Evolutionary conservation across 2,797 vertebrate genomes (phyloP).

Genomic region (Platyrinchus mystaceus): DNA sequence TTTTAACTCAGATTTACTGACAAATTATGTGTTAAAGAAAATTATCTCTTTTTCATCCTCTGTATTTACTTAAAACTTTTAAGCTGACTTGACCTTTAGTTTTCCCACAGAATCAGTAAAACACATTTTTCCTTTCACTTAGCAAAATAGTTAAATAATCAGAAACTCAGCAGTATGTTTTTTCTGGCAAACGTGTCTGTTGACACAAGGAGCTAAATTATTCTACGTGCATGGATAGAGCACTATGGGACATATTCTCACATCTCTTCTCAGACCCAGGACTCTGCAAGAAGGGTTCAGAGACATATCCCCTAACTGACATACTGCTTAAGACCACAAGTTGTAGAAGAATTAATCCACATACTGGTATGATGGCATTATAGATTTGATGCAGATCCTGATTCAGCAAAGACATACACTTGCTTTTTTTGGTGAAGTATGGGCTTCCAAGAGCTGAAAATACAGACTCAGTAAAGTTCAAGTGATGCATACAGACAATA

Average conservation of each 20-base stretch:
- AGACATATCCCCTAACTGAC: background rate
- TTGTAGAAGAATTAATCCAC: background rate
- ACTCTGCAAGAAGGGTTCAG: background rate
- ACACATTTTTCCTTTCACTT: constrained; percentile 27
- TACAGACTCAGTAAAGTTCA: background rate
- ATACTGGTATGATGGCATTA: background rate
- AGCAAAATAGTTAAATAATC: background rate
- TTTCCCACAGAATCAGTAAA: constrained; percentile 5
- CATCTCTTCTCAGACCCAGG: background rate
- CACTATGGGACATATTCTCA: background rate
- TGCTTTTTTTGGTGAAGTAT: background rate
- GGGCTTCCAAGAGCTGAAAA: background rate
- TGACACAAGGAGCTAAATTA: background rate
- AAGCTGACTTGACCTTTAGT: constrained; percentile 23
- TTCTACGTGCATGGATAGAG: background rate
- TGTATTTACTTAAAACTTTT: background rate
- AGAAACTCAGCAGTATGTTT: background rate
- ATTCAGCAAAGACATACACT: background rate
- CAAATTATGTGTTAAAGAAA: background rate
- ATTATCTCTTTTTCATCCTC: background rate
- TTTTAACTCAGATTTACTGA: background rate
- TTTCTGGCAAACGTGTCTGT: background rate
- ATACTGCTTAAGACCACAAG: background rate
- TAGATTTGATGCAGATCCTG: background rate
- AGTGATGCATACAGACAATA: background rate